Conservation (phyloP, 2,797 vertebrate genomes). For the Morelia viridis region DNA sequence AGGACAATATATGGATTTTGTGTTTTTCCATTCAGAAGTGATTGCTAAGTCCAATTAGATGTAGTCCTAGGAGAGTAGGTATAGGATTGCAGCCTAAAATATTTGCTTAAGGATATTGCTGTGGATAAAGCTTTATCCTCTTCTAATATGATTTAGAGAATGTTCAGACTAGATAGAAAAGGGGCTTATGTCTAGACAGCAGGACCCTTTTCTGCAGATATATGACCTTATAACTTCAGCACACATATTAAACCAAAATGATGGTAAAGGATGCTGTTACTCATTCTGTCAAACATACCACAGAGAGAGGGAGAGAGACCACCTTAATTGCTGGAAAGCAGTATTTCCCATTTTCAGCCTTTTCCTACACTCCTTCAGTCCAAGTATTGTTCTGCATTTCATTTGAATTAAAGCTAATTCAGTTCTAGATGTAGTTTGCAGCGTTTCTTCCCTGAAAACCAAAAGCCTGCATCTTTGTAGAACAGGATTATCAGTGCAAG, state of each 20-base stretch:
- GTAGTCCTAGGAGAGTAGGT: neutral
- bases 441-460: neutral
- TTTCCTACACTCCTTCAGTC: neutral
- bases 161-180: neutral
- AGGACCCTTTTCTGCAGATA: neutral
- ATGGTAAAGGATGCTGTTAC: neutral
- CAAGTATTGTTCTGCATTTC: neutral
- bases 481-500: neutral
- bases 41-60: neutral
- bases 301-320: neutral
- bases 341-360: neutral
- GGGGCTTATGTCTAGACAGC: neutral
- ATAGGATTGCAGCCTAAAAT: neutral
- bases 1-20: neutral
- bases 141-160: neutral
- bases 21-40: neutral
- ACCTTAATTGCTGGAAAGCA: neutral
- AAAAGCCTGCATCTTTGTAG: neutral
- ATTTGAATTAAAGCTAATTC: neutral
- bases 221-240: neutral
- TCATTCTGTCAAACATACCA: neutral
- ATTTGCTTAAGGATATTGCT: neutral
- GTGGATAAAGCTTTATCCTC: neutral
- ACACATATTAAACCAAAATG: neutral
- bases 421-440: neutral